phyloP scores from a whole-genome alignment of 2,888 invertebrate species.

The Drosophila borealis region DNA sequence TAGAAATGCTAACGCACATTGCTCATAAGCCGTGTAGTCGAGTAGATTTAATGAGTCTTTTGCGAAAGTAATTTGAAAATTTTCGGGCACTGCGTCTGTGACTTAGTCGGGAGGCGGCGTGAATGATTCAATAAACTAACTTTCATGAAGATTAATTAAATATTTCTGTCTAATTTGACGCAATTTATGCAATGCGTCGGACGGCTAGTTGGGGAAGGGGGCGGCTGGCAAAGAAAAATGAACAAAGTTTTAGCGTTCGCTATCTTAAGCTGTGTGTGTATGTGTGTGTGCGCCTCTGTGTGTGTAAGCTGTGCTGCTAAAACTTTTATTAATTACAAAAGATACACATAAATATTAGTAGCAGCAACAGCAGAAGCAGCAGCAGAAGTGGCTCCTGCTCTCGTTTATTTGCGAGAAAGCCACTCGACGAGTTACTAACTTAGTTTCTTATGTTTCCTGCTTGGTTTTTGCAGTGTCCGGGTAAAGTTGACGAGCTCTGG shows the following conservation, averaged over 20 bases:
- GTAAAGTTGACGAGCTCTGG: conserved; percentile 53
- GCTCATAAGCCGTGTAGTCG: conserved; percentile 37
- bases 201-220: neutral
- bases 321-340: conserved; percentile 80
- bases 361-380: conserved; percentile 32
- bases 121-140: conserved; percentile 77
- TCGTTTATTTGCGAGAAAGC: conserved; percentile 62
- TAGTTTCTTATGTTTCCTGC: conserved; percentile 62
- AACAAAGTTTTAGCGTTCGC: conserved; percentile 63
- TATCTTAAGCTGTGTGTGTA: conserved; percentile 3
- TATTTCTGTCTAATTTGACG: conserved; percentile 80
- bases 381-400: conserved; percentile 44
- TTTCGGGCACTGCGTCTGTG: conserved; percentile 36
- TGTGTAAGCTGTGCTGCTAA: conserved; percentile 46
- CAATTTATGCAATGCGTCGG: conserved; percentile 72
- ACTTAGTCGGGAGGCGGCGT: conserved; percentile 41
- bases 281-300: conserved; percentile 4
- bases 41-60: conserved; percentile 64
- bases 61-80: conserved; percentile 69
- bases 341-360: conserved; percentile 73
- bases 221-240: conserved; percentile 55
- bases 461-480: conserved; percentile 50
- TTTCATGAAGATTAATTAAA: conserved; percentile 78
- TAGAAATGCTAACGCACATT: conserved; percentile 18
- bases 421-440: conserved; percentile 76